Evolutionary conservation across 2,888 invertebrate species (phyloP), one percentile per base, ranked within the genome.

Genomic region (Lasioglossum calceatum): DNA sequence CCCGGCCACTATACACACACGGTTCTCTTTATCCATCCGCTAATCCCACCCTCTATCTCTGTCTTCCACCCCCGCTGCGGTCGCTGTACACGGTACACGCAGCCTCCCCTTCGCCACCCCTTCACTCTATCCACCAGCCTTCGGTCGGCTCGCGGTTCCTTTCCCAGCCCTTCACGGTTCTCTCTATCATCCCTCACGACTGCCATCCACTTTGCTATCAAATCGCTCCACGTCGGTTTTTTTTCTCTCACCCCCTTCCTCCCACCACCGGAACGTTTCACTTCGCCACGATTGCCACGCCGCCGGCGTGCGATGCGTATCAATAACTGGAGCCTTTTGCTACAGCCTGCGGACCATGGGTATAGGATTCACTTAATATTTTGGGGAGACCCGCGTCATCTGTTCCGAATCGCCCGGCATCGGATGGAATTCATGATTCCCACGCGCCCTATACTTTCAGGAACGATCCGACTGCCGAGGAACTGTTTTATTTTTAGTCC

Each of bases 61-160:
- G 75, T 86, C 87, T 81, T 75, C 75, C 79, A 76, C 64, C 58
- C 67, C 47, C 82, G 73, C 72, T 86, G 74, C 77, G 83, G 86
- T 79, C 67, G 16, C 36, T 39, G 54, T 79, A 76, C 75, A 85
- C 78, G 61, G 44, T 75, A 72, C 75, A 85, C 78, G 71, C 78
- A 50, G 75, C 44, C 42, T 54, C 58, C 79, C 72, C 74, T 61
- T 16, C 64, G 7, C n/a, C 19, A 23, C 23, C 54, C 54, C 23
- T n/a, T 42, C 54, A 32, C 23, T 39, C 39, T n/a, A 19, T 64
- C 27, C 27, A 61, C 42, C 42, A 5, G 75, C n/a, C 12, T 42
- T 67, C 54, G 73, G 39, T n/a, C 50, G 27, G 27, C 23, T 58
- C 81, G 58, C 54, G 50, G 42, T 44, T 80, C 58, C 71, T 54